phyloP scores from a whole-genome alignment of 2,113 vertebrate species.

The Ellobius talpinus region DNA sequence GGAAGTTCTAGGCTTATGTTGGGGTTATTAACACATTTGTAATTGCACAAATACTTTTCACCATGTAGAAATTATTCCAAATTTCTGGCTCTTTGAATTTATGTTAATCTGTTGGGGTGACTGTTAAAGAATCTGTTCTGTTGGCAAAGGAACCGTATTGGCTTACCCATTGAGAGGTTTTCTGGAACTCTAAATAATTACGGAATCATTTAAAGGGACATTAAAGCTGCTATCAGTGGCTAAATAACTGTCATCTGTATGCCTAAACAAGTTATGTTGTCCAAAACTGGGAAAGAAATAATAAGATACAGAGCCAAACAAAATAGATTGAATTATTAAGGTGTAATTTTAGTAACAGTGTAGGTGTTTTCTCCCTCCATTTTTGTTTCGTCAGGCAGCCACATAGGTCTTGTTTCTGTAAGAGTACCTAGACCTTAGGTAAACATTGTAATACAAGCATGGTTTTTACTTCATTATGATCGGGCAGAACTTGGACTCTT shows the following conservation, averaged over 20 bases:
- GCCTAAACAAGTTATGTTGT: constrained; percentile 55
- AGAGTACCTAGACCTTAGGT: neutral
- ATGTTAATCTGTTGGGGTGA: neutral
- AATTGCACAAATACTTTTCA: constrained; percentile 12
- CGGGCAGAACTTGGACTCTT: neutral
- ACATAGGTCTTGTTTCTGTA: neutral
- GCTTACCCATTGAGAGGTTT: constrained; percentile 49
- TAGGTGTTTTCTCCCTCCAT: neutral
- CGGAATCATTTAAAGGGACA: constrained; percentile 21
- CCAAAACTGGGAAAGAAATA: constrained; percentile 24
- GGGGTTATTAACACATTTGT: constrained; percentile 20
- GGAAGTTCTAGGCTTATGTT: constrained; percentile 25
- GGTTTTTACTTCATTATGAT: neutral
- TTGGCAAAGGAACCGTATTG: constrained; percentile 4
- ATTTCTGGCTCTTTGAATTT: constrained; percentile 10
- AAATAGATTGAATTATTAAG: constrained; percentile 11
- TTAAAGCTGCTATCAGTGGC: neutral
- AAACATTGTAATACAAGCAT: neutral
- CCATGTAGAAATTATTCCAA: neutral
- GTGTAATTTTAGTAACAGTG: neutral
- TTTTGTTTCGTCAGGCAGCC: constrained; percentile 45
- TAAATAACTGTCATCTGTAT: neutral
- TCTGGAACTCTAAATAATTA: constrained; percentile 39
- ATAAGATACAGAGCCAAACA: neutral
- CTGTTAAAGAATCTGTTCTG: constrained; percentile 15